These are phyloP conservation scores for Paramuricea clavata DNA, from an alignment of 92 coral and sea anemone species.

Conservation along the genomic window DNA sequence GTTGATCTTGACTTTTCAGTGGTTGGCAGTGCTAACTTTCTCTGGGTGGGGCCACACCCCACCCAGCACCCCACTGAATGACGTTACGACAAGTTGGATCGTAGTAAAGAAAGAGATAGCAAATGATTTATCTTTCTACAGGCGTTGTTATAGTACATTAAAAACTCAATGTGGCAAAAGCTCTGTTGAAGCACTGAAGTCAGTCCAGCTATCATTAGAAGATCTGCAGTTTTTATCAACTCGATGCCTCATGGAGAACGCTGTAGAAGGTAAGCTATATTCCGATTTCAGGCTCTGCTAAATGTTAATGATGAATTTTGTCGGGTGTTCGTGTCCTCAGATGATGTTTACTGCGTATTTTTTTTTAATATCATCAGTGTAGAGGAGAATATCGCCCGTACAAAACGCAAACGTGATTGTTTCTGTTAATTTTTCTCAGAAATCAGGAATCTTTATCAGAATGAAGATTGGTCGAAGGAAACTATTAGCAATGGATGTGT, in stretches of 20 bases:
- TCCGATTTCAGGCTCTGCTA: neutral
- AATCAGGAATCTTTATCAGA: conserved; percentile 88
- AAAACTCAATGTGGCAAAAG: conserved; percentile 63
- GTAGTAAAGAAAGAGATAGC: too few species aligned
- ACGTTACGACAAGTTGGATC: too few species aligned
- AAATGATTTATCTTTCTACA: too few species aligned
- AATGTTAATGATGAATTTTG: too few species aligned
- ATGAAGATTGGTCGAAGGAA: conserved; percentile 92
- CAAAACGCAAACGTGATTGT: neutral
- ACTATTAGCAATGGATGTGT: conserved; percentile 86
- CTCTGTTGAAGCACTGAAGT: conserved; percentile 74
- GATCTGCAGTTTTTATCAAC: conserved; percentile 93
- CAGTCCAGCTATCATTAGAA: conserved; percentile 75
- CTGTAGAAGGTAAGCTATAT: conserved; percentile 78
- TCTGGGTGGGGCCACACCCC: neutral
- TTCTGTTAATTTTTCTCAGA: conserved; percentile 49
- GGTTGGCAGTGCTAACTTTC: too few species aligned
- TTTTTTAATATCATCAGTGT: too few species aligned
- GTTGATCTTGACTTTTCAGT: too few species aligned
- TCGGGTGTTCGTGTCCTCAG: too few species aligned
- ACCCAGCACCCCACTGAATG: neutral
- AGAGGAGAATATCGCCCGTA: neutral
- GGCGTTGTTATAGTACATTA: conserved; percentile 81
- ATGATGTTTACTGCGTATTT: too few species aligned
- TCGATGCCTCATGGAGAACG: conserved; percentile 88